A percentile compares a stretch with the other conserved stretches of the same genome.
phyloP scores from a whole-genome alignment of 2,797 vertebrate genomes.

The Nyctalus aviator region DNA sequence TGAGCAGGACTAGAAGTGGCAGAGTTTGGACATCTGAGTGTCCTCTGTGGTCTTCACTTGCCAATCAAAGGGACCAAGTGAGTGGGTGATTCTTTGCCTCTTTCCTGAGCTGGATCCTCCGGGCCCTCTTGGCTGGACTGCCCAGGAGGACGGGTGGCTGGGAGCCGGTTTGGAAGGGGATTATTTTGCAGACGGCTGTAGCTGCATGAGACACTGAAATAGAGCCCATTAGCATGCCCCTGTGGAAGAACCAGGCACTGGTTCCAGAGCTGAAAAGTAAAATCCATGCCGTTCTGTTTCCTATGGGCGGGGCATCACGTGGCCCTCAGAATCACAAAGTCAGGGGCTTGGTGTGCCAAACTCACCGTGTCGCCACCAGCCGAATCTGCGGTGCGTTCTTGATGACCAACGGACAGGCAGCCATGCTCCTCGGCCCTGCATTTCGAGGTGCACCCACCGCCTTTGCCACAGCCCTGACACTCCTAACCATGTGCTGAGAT shows the following conservation, averaged over 20 bases:
- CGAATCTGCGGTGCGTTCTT: fast-evolving
- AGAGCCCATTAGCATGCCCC: not conserved
- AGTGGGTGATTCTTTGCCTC: not conserved
- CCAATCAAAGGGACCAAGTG: not conserved
- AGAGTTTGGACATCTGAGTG: not conserved
- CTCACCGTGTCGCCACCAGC: not conserved
- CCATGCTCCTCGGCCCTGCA: not conserved
- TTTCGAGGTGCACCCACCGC: not conserved
- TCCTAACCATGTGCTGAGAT: not conserved
- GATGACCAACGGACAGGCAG: not conserved
- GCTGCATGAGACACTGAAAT: not conserved
- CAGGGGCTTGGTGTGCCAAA: not conserved
- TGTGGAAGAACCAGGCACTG: not conserved
- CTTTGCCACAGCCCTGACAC: not conserved
- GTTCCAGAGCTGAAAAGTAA: not conserved
- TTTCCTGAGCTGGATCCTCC: not conserved
- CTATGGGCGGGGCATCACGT: not conserved
- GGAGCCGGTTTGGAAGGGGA: not conserved
- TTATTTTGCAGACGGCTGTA: not conserved
- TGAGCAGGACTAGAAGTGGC: not conserved
- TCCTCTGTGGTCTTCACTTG: not conserved
- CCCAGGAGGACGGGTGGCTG: not conserved
- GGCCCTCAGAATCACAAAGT: not conserved
- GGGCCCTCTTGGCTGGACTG: not conserved
- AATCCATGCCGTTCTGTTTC: not conserved